Conservation (phyloP, 2,888 invertebrate species). For the Hypercompe scribonia region DNA sequence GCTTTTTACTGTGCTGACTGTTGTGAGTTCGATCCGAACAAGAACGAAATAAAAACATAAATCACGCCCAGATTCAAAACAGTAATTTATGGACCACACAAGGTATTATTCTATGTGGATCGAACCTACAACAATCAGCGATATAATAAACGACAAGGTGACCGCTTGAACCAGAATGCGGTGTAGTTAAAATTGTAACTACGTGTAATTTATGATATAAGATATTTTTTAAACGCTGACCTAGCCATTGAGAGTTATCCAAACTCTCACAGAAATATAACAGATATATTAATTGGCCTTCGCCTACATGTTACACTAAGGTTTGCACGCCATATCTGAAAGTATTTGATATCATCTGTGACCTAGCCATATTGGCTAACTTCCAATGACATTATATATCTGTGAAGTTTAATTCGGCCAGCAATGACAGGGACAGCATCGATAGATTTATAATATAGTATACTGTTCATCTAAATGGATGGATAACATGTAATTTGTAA, state of each 20-base stretch:
- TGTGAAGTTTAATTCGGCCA: slow-evolving; percentile 8
- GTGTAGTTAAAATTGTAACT: neutral
- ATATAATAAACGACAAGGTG: too few relatives aligned
- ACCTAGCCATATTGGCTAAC: slow-evolving; percentile 8
- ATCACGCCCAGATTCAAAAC: too few relatives aligned
- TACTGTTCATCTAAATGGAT: too few relatives aligned
- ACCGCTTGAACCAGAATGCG: too few relatives aligned
- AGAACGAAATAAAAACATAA: too few relatives aligned
- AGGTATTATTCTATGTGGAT: too few relatives aligned
- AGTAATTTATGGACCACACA: too few relatives aligned
- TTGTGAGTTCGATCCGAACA: too few relatives aligned
- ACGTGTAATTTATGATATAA: neutral
- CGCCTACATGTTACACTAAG: neutral
- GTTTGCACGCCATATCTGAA: slow-evolving; percentile 14
- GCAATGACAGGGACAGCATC: neutral
- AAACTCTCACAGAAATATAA: neutral
- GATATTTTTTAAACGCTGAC: neutral
- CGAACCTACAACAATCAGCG: too few relatives aligned
- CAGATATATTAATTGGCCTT: slow-evolving; percentile 7
- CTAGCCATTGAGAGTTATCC: slow-evolving; percentile 6
- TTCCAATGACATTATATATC: neutral
- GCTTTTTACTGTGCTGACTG: too few relatives aligned
- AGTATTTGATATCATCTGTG: neutral
- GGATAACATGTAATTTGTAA: too few relatives aligned
- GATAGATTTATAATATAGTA: neutral